Conservation (phyloP, 2,113 vertebrate species). For the Antechinus flavipes region DNA sequence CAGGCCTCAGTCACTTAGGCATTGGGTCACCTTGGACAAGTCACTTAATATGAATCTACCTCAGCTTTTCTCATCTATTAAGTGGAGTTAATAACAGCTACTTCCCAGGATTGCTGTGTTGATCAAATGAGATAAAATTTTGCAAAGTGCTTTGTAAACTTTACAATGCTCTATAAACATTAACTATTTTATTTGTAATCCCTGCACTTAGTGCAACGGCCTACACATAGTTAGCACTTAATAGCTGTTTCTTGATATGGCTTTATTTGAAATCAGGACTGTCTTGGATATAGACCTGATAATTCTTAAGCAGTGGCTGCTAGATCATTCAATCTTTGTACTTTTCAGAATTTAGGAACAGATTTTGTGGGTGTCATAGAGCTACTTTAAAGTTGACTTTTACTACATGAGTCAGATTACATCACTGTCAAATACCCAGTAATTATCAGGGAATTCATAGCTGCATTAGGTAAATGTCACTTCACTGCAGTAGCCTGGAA, state of each 20-base stretch:
- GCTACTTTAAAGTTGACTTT: slow-evolving; percentile 86
- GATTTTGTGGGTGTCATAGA: slow-evolving; percentile 81
- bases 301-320: slow-evolving; percentile 44
- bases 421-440: slow-evolving; percentile 92
- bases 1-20: background rate
- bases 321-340: slow-evolving; percentile 64
- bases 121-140: background rate
- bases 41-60: background rate
- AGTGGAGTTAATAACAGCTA: background rate
- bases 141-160: background rate
- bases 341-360: slow-evolving; percentile 61
- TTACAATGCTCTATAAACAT: background rate
- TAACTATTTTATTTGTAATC: background rate
- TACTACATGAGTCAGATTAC: slow-evolving; percentile 88
- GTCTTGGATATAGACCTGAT: background rate
- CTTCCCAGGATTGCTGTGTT: background rate
- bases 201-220: background rate
- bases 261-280: background rate
- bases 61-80: background rate
- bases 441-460: slow-evolving; percentile 93
- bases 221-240: background rate
- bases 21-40: background rate
- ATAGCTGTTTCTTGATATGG: background rate
- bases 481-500: slow-evolving; percentile 89
- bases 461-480: slow-evolving; percentile 96